Percentiles rank a stretch among this genome's conserved stretches.
These are phyloP conservation scores for Gasteruption jaculator DNA, from an alignment of 2,888 invertebrate species.

Conservation along the genomic window DNA sequence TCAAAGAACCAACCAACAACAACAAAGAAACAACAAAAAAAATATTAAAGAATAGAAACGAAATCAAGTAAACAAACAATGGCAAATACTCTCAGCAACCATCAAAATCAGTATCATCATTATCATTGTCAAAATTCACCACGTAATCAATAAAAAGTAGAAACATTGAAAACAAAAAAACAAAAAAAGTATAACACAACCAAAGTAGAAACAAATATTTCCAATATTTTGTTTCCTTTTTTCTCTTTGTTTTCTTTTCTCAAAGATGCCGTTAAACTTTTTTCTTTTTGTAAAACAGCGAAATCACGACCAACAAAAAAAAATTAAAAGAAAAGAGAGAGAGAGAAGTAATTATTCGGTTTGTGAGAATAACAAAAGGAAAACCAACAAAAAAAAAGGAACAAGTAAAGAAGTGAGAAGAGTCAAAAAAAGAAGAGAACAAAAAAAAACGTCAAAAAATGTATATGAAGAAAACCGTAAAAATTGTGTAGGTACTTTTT, in stretches of 20 bases:
- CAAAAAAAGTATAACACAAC: slow-evolving; percentile 29
- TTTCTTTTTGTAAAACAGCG: no score
- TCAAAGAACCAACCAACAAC: slow-evolving; percentile 27
- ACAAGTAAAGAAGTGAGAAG: slow-evolving; percentile 27
- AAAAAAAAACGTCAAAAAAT: no score
- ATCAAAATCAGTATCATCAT: slow-evolving; percentile 45
- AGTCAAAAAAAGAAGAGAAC: slow-evolving; percentile 25
- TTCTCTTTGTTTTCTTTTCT: no score
- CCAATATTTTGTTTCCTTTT: no score
- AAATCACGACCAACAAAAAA: slow-evolving; percentile 36
- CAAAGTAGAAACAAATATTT: no score
- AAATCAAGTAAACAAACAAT: slow-evolving; percentile 44
- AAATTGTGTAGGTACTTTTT: slow-evolving; percentile 32
- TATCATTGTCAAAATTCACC: slow-evolving; percentile 33
- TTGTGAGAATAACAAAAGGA: slow-evolving; percentile 32
- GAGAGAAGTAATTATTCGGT: slow-evolving; percentile 27
- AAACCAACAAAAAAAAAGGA: slow-evolving; percentile 34
- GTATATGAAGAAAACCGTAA: slow-evolving; percentile 17
- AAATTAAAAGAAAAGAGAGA: slow-evolving; percentile 22
- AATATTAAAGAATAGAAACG: no score
- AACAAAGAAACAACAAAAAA: slow-evolving; percentile 31
- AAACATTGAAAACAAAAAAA: slow-evolving; percentile 34
- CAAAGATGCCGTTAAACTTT: no score
- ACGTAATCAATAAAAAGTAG: slow-evolving; percentile 36
- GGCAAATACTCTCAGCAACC: slow-evolving; percentile 48